Conservation (phyloP, 2,888 invertebrate species). For the Brenthis daphne region DNA sequence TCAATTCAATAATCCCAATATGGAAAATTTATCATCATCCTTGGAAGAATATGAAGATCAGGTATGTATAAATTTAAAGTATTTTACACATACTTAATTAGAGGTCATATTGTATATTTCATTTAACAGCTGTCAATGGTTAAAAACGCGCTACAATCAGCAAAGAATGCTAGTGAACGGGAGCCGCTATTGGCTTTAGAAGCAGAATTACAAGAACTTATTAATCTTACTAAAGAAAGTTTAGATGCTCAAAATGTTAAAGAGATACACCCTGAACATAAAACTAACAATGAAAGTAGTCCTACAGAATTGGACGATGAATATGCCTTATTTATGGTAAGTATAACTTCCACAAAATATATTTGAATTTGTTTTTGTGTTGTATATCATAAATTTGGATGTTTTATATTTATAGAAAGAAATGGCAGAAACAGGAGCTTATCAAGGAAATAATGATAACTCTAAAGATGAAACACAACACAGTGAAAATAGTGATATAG, state of each 20-base stretch:
- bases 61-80: conserved; percentile 46
- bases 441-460: conserved; percentile 52
- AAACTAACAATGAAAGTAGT: conserved; percentile 37
- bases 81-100: too few relatives aligned
- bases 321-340: conserved; percentile 87
- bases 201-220: conserved; percentile 85
- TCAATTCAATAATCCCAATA: conserved; percentile 33
- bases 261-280: conserved; percentile 31
- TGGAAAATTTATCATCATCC: conserved; percentile 66
- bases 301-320: conserved; percentile 74
- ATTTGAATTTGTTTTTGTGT: not conserved
- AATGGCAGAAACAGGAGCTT: conserved; percentile 76
- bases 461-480: conserved; percentile 48
- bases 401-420: conserved; percentile 71
- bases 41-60: conserved; percentile 70
- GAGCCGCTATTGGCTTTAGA: conserved; percentile 83
- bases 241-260: conserved; percentile 57
- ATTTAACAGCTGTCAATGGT: conserved; percentile 83
- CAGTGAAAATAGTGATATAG: conserved; percentile 66
- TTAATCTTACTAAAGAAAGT: conserved; percentile 86
- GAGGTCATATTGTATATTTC: not conserved
- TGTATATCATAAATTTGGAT: not conserved
- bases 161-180: conserved; percentile 73
- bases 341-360: conserved; percentile 18
- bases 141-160: conserved; percentile 78